Conservation (phyloP, 2,797 vertebrate species). For the Lacerta bilineata region DNA sequence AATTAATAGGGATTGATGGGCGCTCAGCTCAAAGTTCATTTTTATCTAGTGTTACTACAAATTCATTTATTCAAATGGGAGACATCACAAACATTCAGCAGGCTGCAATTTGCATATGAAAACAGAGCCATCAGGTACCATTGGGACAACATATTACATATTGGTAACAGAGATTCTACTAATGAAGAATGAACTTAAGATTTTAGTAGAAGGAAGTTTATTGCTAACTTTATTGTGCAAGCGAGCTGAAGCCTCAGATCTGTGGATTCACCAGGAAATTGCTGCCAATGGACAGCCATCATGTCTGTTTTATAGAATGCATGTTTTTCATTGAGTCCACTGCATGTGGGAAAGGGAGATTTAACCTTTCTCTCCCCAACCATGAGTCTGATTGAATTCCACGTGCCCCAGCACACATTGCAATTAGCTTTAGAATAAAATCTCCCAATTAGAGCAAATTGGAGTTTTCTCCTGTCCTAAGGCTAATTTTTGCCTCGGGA, state of each 20-base stretch:
- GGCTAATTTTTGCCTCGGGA: too few relatives aligned
- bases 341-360: too few relatives aligned
- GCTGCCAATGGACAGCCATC: too few relatives aligned
- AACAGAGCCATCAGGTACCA: background rate
- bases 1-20: slow-evolving; percentile 9
- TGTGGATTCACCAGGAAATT: background rate
- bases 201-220: background rate
- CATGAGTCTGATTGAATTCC: too few relatives aligned
- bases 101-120: slow-evolving; percentile 12
- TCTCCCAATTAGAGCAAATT: too few relatives aligned
- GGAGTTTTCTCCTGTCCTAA: too few relatives aligned
- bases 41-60: slow-evolving; percentile 7
- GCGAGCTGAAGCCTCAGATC: background rate
- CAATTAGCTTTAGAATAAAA: too few relatives aligned
- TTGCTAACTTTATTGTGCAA: slow-evolving; percentile 18
- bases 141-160: background rate
- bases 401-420: too few relatives aligned
- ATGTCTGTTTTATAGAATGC: too few relatives aligned
- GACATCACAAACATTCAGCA: background rate
- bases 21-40: slow-evolving; percentile 15
- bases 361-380: too few relatives aligned
- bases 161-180: background rate
- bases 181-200: background rate
- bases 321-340: too few relatives aligned
- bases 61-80: slow-evolving; percentile 1